Conservation (phyloP, 2,888 invertebrate species). For the Glaucopsyche alexis region DNA sequence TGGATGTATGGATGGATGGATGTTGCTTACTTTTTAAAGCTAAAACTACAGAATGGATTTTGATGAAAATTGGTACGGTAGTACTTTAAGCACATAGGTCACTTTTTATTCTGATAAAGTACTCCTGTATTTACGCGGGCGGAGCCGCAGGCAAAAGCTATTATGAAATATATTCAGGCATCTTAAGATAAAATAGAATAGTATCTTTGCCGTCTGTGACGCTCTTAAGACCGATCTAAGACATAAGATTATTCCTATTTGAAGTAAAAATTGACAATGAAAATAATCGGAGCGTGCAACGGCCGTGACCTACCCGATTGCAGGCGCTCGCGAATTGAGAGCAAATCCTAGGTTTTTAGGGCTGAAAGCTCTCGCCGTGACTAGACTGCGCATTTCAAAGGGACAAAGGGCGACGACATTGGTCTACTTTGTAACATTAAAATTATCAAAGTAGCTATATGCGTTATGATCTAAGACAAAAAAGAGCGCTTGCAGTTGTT, state of each 20-base stretch:
- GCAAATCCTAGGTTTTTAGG: constrained; percentile 17
- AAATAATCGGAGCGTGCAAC: constrained; percentile 5
- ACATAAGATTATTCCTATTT: not conserved
- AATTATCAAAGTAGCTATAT: not conserved
- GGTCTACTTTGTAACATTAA: constrained; percentile 7
- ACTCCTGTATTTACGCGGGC: too few relatives aligned
- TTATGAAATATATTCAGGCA: too few relatives aligned
- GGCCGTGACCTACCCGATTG: not conserved
- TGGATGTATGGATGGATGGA: too few relatives aligned
- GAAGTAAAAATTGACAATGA: not conserved
- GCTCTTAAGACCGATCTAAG: too few relatives aligned
- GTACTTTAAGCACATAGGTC: too few relatives aligned
- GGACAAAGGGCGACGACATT: constrained; percentile 7
- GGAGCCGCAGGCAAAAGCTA: too few relatives aligned
- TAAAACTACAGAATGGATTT: too few relatives aligned
- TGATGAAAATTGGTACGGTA: too few relatives aligned
- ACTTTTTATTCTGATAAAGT: too few relatives aligned
- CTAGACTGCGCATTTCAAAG: constrained; percentile 16
- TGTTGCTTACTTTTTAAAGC: too few relatives aligned
- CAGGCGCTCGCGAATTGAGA: constrained; percentile 17
- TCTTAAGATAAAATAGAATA: too few relatives aligned
- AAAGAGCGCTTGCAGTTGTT: not conserved
- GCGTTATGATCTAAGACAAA: not conserved
- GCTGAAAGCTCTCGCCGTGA: constrained; percentile 12
- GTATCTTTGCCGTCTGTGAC: too few relatives aligned